A percentile compares a stretch with the other conserved stretches of the same genome.
Evolutionary conservation across 2,113 vertebrate species (phyloP).

Genomic region (Paradoxurus hermaphroditus): DNA sequence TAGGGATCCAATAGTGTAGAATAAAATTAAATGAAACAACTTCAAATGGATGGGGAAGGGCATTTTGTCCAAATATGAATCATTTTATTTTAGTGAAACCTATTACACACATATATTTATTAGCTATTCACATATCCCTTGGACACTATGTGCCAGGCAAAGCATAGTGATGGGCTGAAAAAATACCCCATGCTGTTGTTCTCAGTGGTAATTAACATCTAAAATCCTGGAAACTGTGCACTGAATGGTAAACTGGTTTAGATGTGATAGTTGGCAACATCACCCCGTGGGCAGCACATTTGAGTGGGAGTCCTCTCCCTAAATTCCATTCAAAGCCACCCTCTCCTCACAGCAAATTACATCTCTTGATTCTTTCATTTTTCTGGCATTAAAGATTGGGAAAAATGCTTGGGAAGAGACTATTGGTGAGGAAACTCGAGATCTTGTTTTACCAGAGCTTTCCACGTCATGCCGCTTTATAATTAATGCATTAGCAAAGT

Average conservation of each 20-base stretch:
- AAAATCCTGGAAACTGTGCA: background rate
- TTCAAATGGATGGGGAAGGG: conserved; percentile 49
- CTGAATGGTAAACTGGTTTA: background rate
- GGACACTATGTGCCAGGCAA: conserved; percentile 31
- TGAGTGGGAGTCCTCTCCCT: background rate
- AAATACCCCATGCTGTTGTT: background rate
- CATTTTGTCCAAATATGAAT: conserved; percentile 31
- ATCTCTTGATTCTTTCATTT: background rate
- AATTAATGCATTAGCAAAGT: background rate
- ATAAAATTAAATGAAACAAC: conserved; percentile 53
- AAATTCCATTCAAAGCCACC: background rate
- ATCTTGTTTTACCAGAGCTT: background rate
- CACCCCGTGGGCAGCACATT: background rate
- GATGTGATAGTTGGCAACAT: background rate
- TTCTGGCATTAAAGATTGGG: background rate
- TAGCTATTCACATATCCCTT: conserved; percentile 34
- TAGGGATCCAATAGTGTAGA: background rate
- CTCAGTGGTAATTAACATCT: conserved; percentile 33
- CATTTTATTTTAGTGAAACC: conserved; percentile 39
- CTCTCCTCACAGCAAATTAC: background rate
- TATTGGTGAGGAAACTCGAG: background rate
- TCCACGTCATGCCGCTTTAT: background rate
- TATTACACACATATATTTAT: conserved; percentile 42
- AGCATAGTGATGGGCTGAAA: conserved; percentile 26
- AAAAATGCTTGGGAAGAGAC: background rate